These are phyloP conservation scores for Knipowitschia caucasica DNA, from an alignment of 2,797 vertebrate species.

Conservation along the genomic window DNA sequence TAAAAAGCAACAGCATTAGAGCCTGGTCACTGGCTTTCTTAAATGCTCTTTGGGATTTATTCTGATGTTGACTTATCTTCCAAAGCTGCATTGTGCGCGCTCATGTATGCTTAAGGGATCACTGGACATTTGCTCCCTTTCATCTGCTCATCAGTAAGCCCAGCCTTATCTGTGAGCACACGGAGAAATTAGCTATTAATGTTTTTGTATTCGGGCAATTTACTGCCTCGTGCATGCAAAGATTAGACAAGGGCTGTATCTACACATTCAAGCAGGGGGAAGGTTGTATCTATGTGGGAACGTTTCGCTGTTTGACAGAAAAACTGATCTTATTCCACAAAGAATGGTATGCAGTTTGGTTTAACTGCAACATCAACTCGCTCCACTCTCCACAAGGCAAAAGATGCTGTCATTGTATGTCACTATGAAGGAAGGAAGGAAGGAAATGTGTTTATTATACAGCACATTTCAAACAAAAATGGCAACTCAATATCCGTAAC, in stretches of 20 bases:
- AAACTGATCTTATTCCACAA: too few species aligned
- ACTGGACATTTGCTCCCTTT: constrained; percentile 1
- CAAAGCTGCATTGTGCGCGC: constrained; percentile 11
- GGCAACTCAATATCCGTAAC: too few species aligned
- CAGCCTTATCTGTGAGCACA: neutral
- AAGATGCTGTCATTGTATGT: too few species aligned
- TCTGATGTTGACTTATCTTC: constrained; percentile 15
- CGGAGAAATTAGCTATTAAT: neutral
- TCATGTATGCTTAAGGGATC: constrained; percentile 7
- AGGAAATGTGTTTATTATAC: too few species aligned
- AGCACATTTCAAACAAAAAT: too few species aligned
- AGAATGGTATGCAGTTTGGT: too few species aligned
- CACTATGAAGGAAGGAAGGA: too few species aligned
- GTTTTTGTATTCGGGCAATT: neutral
- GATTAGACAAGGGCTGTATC: neutral
- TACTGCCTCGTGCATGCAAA: neutral
- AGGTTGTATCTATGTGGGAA: too few species aligned
- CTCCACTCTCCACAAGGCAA: too few species aligned
- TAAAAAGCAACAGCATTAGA: constrained; percentile 5
- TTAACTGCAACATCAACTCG: too few species aligned
- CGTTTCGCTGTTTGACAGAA: too few species aligned
- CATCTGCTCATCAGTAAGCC: constrained; percentile 11
- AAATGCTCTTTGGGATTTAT: constrained; percentile 15
- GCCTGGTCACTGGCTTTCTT: constrained; percentile 9
- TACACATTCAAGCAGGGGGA: too few species aligned